Conservation (phyloP, 2,797 vertebrate genomes). For the Manis pentadactyla region DNA sequence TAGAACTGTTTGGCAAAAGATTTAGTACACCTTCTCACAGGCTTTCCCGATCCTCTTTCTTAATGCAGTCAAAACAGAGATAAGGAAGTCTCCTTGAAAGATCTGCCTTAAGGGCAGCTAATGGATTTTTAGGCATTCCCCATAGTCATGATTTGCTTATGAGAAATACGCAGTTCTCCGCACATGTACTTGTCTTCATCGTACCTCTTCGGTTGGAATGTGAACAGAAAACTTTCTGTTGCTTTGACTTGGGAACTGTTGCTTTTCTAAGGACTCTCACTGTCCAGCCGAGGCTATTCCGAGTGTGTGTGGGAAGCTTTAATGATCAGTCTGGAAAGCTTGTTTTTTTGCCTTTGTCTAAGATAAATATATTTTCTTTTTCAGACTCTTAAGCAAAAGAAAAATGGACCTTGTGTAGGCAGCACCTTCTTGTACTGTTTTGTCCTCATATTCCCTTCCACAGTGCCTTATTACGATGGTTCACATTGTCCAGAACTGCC, state of each 20-base stretch:
- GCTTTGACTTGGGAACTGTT: slow-evolving; percentile 58
- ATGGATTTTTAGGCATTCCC: slow-evolving; percentile 71
- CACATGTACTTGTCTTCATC: not conserved
- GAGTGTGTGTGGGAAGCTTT: slow-evolving; percentile 24
- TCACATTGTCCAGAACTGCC: not conserved
- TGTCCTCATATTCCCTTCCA: not conserved
- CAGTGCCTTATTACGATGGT: not conserved
- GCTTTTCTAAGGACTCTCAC: slow-evolving; percentile 49
- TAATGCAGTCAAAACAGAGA: slow-evolving; percentile 71
- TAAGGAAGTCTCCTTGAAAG: slow-evolving; percentile 72
- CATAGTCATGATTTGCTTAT: slow-evolving; percentile 10
- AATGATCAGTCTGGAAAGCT: slow-evolving; percentile 57
- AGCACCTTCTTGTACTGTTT: not conserved
- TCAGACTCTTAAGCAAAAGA: slow-evolving; percentile 57
- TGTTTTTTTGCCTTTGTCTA: slow-evolving; percentile 60
- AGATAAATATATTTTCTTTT: slow-evolving; percentile 57
- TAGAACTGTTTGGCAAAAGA: slow-evolving; percentile 28
- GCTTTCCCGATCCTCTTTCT: slow-evolving; percentile 69
- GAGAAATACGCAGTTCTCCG: not conserved
- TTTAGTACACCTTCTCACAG: slow-evolving; percentile 64
- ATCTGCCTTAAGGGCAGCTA: slow-evolving; percentile 59
- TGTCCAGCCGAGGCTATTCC: not conserved
- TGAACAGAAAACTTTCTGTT: slow-evolving; percentile 40
- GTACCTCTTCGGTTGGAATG: not conserved
- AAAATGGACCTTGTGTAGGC: not conserved